These are phyloP conservation scores for Disparrhopalites patrizii DNA, from an alignment of 2,888 invertebrate species.

Conservation along the genomic window DNA sequence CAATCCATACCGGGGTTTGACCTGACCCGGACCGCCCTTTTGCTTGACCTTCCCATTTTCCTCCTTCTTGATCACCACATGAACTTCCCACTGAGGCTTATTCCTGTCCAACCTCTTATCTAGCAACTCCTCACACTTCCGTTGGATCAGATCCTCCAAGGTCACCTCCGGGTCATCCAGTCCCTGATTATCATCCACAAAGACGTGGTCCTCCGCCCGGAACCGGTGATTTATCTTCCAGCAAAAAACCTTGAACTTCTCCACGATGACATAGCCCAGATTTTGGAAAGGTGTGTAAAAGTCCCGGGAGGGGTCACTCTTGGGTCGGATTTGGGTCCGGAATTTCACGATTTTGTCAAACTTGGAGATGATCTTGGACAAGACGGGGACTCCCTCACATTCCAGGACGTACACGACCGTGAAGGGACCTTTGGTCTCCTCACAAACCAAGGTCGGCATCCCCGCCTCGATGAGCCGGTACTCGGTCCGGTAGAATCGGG, in stretches of 20 bases:
- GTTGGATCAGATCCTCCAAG: neutral
- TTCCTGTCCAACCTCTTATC: neutral
- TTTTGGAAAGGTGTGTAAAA: neutral
- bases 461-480: too few relatives aligned
- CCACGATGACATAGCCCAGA: neutral
- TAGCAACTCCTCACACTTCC: neutral
- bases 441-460: neutral
- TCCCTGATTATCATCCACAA: neutral
- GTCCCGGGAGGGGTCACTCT: neutral
- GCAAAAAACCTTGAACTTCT: neutral
- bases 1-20: neutral
- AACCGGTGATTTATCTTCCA: neutral
- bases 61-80: neutral
- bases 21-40: too few relatives aligned
- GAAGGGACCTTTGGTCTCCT: neutral
- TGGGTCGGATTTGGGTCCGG: neutral
- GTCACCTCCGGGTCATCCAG: too few relatives aligned
- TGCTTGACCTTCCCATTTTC: too few relatives aligned
- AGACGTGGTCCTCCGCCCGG: neutral
- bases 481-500: too few relatives aligned
- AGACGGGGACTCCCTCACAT: neutral
- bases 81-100: neutral
- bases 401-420: neutral
- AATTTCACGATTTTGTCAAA: neutral
- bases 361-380: neutral